Base-by-base conservation (phyloP, 2,888 invertebrate species). In the Tetropium fuscum region DNA sequence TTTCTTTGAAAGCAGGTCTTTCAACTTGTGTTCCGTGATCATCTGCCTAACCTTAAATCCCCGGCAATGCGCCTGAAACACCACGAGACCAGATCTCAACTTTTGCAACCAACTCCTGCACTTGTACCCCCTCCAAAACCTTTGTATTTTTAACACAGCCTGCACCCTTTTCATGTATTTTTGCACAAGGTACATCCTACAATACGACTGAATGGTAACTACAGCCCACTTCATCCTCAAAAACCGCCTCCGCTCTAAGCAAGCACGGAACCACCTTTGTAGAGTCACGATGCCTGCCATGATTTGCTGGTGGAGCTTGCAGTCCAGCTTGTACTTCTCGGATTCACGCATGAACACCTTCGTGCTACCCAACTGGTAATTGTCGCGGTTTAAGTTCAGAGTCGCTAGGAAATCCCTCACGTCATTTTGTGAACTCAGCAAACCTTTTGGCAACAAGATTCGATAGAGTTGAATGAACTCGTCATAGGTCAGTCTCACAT, bases 381-480 rank as follows among this genome's bases (percentile, higher is more conserved):
- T 95, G 78, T 94, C 93, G 60, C 91, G 86, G 78, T 96, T 94
- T 65, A 97, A 85, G 79, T 94, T 92, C 64, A 95, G 84, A 4
- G 91, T 92, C 8, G 90, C 86, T 44, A 97, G 84, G 83, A 97
- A 97, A 69, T 91, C 88, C 60, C 91, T 84, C 5, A 97, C 94
- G 77, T 97, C 97, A 8, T 87, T 86, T 80, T 94, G 93, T 1
- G 93, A 93, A 81, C 95, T 95, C 7, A 93, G 83, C 66, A 94
- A 82, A 11, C 95, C 96, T 76, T 93, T 93, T 0, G 95, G 95
- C 71, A 97, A 83, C 59, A 98, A 83, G 80, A 97, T 96, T 75
- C 97, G 87, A 81, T 97, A 97, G 57, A 94, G 83, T 76, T 95
- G 95, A 63, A 95, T 93, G 81, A 98, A 98, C 82, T 97, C 96